A percentile compares a stretch with the other conserved stretches of the same genome.
These are phyloP conservation scores for Xiphophorus birchmanni DNA, from an alignment of 2,797 vertebrate species.

Conservation along the genomic window DNA sequence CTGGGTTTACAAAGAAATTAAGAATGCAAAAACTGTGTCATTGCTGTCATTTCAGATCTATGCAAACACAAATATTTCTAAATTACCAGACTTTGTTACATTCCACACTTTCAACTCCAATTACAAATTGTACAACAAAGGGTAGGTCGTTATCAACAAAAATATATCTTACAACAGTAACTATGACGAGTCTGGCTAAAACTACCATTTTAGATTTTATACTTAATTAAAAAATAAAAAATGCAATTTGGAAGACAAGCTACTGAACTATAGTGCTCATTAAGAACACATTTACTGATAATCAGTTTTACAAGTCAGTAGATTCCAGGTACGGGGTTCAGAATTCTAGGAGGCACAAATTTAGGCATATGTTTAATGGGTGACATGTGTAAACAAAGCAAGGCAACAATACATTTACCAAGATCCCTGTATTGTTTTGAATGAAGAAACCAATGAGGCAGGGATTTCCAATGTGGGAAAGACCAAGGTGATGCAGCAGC, in stretches of 20 bases:
- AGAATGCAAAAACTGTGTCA: not conserved
- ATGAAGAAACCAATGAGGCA: constrained; percentile 51
- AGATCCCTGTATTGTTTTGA: constrained; percentile 25
- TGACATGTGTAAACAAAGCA: constrained; percentile 1
- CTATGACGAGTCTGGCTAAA: not conserved
- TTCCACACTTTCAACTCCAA: not conserved
- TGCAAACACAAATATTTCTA: not conserved
- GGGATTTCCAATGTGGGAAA: constrained; percentile 79
- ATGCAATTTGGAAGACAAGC: not conserved
- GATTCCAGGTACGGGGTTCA: not conserved
- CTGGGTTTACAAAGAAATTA: not conserved
- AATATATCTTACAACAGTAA: not conserved
- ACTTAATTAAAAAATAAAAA: not conserved
- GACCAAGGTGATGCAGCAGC: constrained; percentile 70
- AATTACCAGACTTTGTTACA: not conserved
- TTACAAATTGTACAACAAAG: not conserved
- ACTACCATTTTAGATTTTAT: not conserved
- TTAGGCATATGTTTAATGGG: not conserved
- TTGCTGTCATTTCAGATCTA: not conserved
- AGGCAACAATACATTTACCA: not conserved
- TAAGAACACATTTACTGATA: not conserved
- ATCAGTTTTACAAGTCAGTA: not conserved
- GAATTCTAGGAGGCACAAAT: not conserved
- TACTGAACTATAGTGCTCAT: not conserved
- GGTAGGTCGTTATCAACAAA: not conserved